Base-by-base conservation (phyloP, 2,797 vertebrate species). In the Orestias chungarensis region DNA sequence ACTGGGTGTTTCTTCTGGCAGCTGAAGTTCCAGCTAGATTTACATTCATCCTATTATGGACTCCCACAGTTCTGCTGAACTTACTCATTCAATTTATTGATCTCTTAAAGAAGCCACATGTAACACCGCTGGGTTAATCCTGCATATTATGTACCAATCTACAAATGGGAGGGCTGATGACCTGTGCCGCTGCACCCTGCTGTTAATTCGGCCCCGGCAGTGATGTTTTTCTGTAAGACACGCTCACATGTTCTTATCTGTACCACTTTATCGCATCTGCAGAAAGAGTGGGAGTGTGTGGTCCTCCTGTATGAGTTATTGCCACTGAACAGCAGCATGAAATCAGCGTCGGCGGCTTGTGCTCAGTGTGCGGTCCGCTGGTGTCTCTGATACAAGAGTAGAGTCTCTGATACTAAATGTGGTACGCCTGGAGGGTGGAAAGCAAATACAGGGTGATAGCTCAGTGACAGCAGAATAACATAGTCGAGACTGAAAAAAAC, bases 341-440 rank as follows among this genome's bases (percentile, higher is more conserved):
- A 88, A 90, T 88, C 75, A 75, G 87, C 83, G 86, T 91, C 17
- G 88, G 90, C 74, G 87, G 89, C 78, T 88, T 71, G 78, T 70
- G 78, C 84, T 20, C 89, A 86, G 88, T 87, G 87, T 90, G 90
- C 71, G 89, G 87, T 91, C 88, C 46, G 68, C 85, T 80, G 65
- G 80, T 43, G 46, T 75, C 75, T 78, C 72, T 86, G 78, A 88
- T 86, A 68, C 82, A 80, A 1, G 69, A 91, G 84, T 80, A 83
- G 87, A 76, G 82, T 85, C 84, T 92, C 85, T 87, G 86, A 85
- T 90, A 75, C 88, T 88, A 91, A 91, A 90, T 84, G 80, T 7
- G 44, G 84, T 54, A 25, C 72, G 79, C 68, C 86, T 43, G 18
- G 77, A 86, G 89, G 87, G 73, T 67, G 86, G 72, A 80, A 83